Evolutionary conservation across 2,888 invertebrate species (phyloP), one percentile per base, ranked within the genome.

Genomic region (Eristalis pertinax): DNA sequence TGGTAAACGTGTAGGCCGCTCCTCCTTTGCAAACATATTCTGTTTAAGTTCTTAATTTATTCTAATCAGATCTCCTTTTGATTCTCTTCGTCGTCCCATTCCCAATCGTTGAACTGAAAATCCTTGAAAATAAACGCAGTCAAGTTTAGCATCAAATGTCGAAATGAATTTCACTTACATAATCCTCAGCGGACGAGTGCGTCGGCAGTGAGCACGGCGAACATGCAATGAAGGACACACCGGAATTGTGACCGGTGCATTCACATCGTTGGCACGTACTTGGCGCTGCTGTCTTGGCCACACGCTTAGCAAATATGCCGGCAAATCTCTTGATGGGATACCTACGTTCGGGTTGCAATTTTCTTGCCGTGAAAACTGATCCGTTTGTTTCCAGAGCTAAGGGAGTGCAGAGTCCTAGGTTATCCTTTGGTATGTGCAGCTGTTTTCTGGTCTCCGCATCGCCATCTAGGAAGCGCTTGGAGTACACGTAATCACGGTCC

Each of bases 351-450:
- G 94, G 93, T 79, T 94, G 94, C 83, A 96, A 90, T 90, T 95
- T 95, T 81, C 94, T 94, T 0, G 94, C 94, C 82, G 94, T 95
- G 90, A 96, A 96, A 76, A 96, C 93, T 0, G 96, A 94, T 19
- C 95, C 98, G 90, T 97, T 97, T 3, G 97, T 97, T 92, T 98
- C 97, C 89, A 98, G 92, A 0, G 98, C 97, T 24, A 98, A 93
- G 0, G 97, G 96, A 0, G 96, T 95, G 91, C 98, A 98, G 64
- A 96, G 94, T 22, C 97, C 97, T 32, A 97, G 93, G 82, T 95
- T 95, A 81, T 95, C 95, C 91, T 97, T 97, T 0, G 97, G 96
- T 85, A 97, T 93, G 81, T 95, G 95, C 26, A 97, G 95, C 92
- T 97, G 96, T 84, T 95, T 95, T 85, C 96, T 94, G 8, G 97